Base-by-base conservation (phyloP, 1,140 invertebrate genomes). In the Halyomorpha halys region DNA sequence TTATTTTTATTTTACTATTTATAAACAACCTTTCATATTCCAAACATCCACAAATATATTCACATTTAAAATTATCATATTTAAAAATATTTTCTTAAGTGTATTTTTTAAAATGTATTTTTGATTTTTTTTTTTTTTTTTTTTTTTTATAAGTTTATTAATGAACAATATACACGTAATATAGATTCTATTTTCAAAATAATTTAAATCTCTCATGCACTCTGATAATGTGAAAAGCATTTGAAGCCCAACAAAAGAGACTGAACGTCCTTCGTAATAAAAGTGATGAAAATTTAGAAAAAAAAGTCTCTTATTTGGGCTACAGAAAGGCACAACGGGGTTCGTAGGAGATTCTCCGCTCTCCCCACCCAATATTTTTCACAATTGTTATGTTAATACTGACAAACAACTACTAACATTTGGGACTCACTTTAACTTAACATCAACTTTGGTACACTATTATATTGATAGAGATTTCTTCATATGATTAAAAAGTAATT, bases 221-320 rank as follows among this genome's bases (percentile, higher is more conserved):
- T 56, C 47, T 56, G 53, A 56, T 56, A 23, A 56, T 56, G 53
- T 56, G 53, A 56, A 56, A 56, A 56, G 53, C 53, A 56, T 56
- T 56, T 56, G 53, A 56, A 56, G 53, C 53, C 53, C 53, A 56
- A 56, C 23, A 21, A 49, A 56, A 25, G 53, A 56, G 53, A 56
- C 53, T 15, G 19, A 56, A 56, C 53, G 53, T 56, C 53, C 53
- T 56, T 56, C 27, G 15, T 56, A 23, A 23, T 49, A 21, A 49
- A 49, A 21, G 21, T 19, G 21, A 49, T 19, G 21, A 49, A 49
- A 49, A 49, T 49, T 19, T 21, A 49, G n/a, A 49, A 18, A 49
- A 25, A 56, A 53, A 27, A 23, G 53, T 56, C 53, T 56, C 53
- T 56, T 25, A 25, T 23, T 19, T 56, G 53, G 53, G 53, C 53